Evolutionary conservation across 2,113 vertebrate species (phyloP).

Genomic region (Sphyrna mokarran): DNA sequence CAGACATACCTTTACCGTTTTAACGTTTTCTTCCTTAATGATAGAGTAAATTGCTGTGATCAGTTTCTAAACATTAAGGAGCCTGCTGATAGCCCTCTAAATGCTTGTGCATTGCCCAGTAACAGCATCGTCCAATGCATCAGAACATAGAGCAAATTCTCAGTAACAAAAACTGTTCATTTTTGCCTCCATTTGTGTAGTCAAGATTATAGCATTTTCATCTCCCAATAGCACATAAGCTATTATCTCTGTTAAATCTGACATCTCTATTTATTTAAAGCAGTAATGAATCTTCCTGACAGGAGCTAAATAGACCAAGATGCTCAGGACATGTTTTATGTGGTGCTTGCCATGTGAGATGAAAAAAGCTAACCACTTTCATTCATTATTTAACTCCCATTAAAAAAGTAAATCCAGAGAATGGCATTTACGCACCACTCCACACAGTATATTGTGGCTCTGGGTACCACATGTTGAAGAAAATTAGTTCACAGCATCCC

Average conservation of each 20-base stretch:
- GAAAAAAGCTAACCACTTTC: not conserved
- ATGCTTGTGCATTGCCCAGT: not conserved
- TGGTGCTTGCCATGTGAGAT: not conserved
- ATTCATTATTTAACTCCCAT: conserved; percentile 18
- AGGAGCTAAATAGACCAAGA: not conserved
- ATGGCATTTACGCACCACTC: not conserved
- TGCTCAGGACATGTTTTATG: not conserved
- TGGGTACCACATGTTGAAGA: not conserved
- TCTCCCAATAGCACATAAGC: not conserved
- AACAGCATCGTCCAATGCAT: not conserved
- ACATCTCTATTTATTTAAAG: conserved; percentile 1
- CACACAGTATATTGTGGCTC: not conserved
- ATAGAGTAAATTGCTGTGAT: not conserved
- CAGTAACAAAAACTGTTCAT: not conserved
- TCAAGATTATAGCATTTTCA: not conserved
- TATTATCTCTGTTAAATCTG: not conserved
- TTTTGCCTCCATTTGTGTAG: not conserved
- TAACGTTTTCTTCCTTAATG: not conserved
- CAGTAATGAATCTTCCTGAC: conserved; percentile 32
- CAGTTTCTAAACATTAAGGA: not conserved
- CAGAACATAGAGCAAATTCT: not conserved
- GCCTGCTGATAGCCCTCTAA: not conserved
- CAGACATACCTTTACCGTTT: not conserved
- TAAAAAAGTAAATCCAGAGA: conserved; percentile 2
- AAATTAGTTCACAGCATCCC: conserved; percentile 28